These are phyloP conservation scores for Palythoa grandis DNA, from an alignment of 92 coral and sea anemone species.

Conservation along the genomic window DNA sequence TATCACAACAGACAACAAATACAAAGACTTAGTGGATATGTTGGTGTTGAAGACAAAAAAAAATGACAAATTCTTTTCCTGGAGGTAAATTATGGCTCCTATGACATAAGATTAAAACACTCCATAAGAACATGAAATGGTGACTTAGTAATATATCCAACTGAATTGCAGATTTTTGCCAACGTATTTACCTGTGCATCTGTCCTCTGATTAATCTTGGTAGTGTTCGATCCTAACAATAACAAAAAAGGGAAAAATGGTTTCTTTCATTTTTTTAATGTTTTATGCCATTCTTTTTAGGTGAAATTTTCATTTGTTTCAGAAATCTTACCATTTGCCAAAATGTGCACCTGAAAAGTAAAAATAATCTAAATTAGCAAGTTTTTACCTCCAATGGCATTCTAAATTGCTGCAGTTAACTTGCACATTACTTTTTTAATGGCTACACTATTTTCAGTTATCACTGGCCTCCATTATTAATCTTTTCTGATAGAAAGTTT, in stretches of 20 bases:
- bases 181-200: constrained; percentile 71
- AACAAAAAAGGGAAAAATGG: not conserved
- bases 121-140: not conserved
- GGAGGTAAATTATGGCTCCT: too few species aligned
- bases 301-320: not conserved
- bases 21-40: too few species aligned
- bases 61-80: too few species aligned
- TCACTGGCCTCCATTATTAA: too few species aligned
- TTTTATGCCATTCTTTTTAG: too few species aligned
- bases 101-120: too few species aligned
- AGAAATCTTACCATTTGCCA: constrained; percentile 94
- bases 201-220: constrained; percentile 94
- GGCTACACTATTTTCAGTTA: too few species aligned
- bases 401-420: not conserved
- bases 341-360: constrained; percentile 84
- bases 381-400: not conserved
- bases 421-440: not conserved
- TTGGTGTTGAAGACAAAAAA: too few species aligned
- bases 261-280: not conserved
- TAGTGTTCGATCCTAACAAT: constrained; percentile 77
- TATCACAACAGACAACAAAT: too few species aligned
- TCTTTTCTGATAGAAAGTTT: too few species aligned
- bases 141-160: not conserved
- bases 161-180: not conserved
- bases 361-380: constrained; percentile 8